Base-by-base conservation (phyloP, 2,888 invertebrate genomes). In the Ceramica pisi region DNA sequence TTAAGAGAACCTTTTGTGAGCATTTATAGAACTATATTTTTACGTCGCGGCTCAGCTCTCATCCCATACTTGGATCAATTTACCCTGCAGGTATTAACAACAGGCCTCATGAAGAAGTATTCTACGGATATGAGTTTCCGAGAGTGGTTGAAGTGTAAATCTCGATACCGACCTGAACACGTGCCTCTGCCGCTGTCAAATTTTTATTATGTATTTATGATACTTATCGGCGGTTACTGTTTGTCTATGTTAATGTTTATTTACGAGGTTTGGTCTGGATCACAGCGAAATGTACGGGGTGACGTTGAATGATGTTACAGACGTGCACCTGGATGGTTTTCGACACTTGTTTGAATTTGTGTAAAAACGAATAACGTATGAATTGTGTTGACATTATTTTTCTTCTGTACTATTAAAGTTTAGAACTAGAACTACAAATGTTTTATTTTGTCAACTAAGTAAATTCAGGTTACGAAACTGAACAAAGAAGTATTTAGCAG, bases 31-130 rank as follows among this genome's bases (percentile, higher is more conserved):
- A 86, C 88, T 0, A 44, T 89, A 46, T 86, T 83, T 61, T 87
- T 91, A 41, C 86, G 90, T 5, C 86, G 88, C 23, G 92, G 91
- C 9, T 91, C 92, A 0, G 69, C 83, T 70, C 75, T 90, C n/a
- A 35, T 64, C 1, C 50, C 41, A 9, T 31, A 65, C 26, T 79
- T 83, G 4, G 19, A 87, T 63, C 50, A 69, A 0, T 86, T 87
- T 60, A 21, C 68, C 4, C 48, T 67, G n/a, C 62, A 31, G n/a
- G 12, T 84, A 1, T 65, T 14, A 4, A 44, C 80, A 8, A 63
- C 72, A 56, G 91, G 90, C 10, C 26, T 91, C 3, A 21, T 83
- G 10, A 6, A 62, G 1, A 84, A 86, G 31, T 75, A 79, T 53
- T 57, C 66, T 9, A 3, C n/a, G 0, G 71, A 82, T 14, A 50